Base-by-base conservation (phyloP, 1,140 invertebrate species). In the Lasioglossum baleicum region DNA sequence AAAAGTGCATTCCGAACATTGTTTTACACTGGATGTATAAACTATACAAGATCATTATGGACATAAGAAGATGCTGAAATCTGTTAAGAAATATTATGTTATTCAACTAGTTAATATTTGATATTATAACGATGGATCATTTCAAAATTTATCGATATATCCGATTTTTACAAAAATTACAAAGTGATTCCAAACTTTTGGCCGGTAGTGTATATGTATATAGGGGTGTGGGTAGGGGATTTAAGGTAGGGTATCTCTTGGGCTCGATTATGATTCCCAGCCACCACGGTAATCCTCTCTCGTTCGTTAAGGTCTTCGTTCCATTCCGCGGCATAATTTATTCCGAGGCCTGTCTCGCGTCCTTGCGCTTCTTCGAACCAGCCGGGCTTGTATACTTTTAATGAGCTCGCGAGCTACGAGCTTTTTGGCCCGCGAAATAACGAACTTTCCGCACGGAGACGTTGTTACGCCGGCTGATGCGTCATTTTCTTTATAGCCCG, bases 341-440 rank as follows among this genome's bases (percentile, higher is more conserved):
- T 67, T 58, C 17, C 35, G 64, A 44, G 22, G 3, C 60, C 22
- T 56, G 17, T 58, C 51, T 6, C 22, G 58, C 56, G 56, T 56
- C n/a, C 73, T 65, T 75, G 60, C 60, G 42, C 44, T 67, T 48
- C 44, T 51, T 51, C n/a, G 44, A 22, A n/a, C 42, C 65, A 15
- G 17, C 11, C 44, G 22, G 42, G 44, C 51, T 53, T 74, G 61
- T 69, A 35, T 26, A 66, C 10, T 51, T 74, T 67, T 80, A 74
- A 74, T 65, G 70, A 79, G 70, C 51, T 69, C 26, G 51, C 26
- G 22, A 79, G 58, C 26, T 73, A n/a, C 20, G 53, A 0, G 15
- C 13, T 2, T 15, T 72, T 15, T 4, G 40, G 17, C n/a, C n/a
- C 8, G 68, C 44, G 58, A 64, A 44, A 63, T 15, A 78, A 78